Conservation (phyloP, 2,797 vertebrate genomes). For the Trachurus trachurus region DNA sequence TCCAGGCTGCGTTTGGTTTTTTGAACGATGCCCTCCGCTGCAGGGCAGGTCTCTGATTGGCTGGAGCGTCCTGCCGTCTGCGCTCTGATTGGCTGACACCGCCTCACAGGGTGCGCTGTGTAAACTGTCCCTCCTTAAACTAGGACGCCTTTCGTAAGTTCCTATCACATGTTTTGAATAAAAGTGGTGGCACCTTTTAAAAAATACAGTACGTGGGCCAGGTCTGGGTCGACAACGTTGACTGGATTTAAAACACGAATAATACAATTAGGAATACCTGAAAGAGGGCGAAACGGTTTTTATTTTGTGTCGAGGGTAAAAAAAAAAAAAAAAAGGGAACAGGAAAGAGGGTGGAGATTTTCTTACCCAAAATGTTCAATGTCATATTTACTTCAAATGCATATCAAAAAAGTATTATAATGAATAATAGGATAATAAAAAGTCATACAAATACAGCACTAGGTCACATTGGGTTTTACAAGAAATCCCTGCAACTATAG, state of each 20-base stretch:
- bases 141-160: slow-evolving; percentile 22
- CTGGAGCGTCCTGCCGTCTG: rapidly evolving
- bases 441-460: not conserved
- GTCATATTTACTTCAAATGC: not conserved
- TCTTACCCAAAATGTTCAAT: not conserved
- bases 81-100: slow-evolving; percentile 54
- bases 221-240: not conserved
- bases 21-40: slow-evolving; percentile 75
- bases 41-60: slow-evolving; percentile 55
- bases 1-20: slow-evolving; percentile 39
- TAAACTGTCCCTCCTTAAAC: slow-evolving; percentile 42
- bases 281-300: no score
- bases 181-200: not conserved
- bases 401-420: not conserved
- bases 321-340: not conserved
- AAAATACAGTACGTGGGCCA: not conserved
- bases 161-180: slow-evolving; percentile 12
- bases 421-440: not conserved
- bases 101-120: not conserved
- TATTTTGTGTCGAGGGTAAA: no score
- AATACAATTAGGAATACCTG: not conserved
- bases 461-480: not conserved
- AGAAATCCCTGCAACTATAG: not conserved
- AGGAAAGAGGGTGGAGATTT: not conserved
- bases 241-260: not conserved